These are phyloP conservation scores for Kradibia gibbosae DNA, from an alignment of 1,140 invertebrate species.

Conservation along the genomic window DNA sequence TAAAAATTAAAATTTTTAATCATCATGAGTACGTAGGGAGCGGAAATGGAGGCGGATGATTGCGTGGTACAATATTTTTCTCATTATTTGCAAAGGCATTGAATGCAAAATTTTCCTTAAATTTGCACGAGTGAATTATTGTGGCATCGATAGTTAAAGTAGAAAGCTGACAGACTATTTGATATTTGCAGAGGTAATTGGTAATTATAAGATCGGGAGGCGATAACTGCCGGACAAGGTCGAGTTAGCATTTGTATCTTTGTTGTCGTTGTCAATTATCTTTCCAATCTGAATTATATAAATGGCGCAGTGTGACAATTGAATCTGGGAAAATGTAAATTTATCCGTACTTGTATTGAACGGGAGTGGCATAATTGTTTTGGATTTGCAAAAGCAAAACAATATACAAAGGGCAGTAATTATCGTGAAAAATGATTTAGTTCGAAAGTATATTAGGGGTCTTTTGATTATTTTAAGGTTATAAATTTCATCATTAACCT, in stretches of 20 bases:
- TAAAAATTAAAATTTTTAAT: not conserved
- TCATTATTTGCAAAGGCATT: not conserved
- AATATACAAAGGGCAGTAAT: too few relatives aligned
- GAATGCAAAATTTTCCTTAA: not conserved
- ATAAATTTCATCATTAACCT: not conserved
- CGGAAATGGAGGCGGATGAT: not conserved
- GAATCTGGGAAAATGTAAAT: not conserved
- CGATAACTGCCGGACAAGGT: not conserved
- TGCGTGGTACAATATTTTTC: not conserved
- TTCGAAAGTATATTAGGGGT: not conserved
- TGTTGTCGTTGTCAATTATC: not conserved
- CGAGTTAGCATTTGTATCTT: not conserved
- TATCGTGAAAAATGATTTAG: not conserved
- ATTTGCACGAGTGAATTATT: not conserved
- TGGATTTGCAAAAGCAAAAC: not conserved
- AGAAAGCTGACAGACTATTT: not conserved
- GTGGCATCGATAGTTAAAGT: not conserved
- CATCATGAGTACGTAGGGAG: not conserved
- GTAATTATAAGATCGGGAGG: not conserved
- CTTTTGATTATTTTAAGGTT: not conserved
- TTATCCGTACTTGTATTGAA: not conserved
- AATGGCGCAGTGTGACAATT: not conserved
- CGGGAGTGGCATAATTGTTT: not conserved
- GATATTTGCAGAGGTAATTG: not conserved
- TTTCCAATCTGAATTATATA: not conserved